These are phyloP conservation scores for Busseola fusca DNA, from an alignment of 2,888 invertebrate species.

Conservation along the genomic window DNA sequence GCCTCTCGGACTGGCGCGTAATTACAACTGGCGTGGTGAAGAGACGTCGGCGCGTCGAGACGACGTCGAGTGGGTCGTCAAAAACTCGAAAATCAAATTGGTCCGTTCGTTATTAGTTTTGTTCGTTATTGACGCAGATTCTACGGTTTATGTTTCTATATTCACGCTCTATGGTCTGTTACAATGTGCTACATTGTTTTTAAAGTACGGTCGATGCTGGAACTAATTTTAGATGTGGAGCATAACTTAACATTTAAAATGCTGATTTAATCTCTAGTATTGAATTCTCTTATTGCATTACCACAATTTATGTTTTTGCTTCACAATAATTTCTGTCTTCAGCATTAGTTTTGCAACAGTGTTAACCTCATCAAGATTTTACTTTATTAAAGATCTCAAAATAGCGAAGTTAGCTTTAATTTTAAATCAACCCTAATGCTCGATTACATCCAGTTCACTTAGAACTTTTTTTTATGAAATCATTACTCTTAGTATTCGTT, in stretches of 20 bases:
- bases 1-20: conserved; percentile 69
- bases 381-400: conserved; percentile 22
- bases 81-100: conserved; percentile 78
- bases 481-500: conserved; percentile 38
- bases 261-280: conserved; percentile 35
- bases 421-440: conserved; percentile 9
- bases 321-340: conserved; percentile 1
- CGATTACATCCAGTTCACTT: conserved; percentile 27
- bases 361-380: conserved; percentile 16
- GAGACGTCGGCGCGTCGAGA: conserved; percentile 66
- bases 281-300: conserved; percentile 21
- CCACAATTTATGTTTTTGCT: conserved; percentile 28
- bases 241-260: conserved; percentile 20
- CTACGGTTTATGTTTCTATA: conserved; percentile 18
- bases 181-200: conserved; percentile 27
- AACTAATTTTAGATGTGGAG: conserved; percentile 21
- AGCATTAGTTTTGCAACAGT: conserved; percentile 14
- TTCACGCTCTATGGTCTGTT: conserved; percentile 11
- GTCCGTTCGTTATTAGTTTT: conserved; percentile 69
- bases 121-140: conserved; percentile 57
- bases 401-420: conserved; percentile 13
- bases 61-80: conserved; percentile 76
- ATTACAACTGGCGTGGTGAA: conserved; percentile 70
- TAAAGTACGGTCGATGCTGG: conserved; percentile 2
- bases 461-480: conserved; percentile 44